These are phyloP conservation scores for Aplochiton taeniatus DNA, from an alignment of 2,797 vertebrate species.

Conservation along the genomic window DNA sequence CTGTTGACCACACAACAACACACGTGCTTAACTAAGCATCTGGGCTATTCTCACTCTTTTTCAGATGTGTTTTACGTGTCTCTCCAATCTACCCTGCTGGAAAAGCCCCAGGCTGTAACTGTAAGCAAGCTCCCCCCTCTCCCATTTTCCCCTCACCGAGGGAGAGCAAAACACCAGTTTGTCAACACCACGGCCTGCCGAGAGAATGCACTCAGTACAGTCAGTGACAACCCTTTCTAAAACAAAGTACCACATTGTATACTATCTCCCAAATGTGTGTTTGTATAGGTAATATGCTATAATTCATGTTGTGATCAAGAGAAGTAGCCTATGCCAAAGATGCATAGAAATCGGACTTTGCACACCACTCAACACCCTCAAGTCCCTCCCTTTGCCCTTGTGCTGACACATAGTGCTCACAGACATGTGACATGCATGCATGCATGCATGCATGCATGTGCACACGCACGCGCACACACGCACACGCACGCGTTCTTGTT, in stretches of 20 bases:
- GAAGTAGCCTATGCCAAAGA: too few species aligned
- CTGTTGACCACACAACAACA: not conserved
- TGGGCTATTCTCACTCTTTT: not conserved
- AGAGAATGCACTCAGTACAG: not conserved
- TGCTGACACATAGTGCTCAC: too few species aligned
- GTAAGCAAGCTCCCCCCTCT: conserved; percentile 2
- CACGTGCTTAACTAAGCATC: conserved; percentile 10
- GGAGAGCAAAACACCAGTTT: not conserved
- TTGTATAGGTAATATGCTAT: too few species aligned
- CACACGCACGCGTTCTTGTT: too few species aligned
- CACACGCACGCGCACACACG: too few species aligned
- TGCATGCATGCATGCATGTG: too few species aligned
- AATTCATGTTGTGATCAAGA: too few species aligned
- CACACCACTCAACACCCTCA: too few species aligned
- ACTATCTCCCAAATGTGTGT: too few species aligned
- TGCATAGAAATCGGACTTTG: too few species aligned
- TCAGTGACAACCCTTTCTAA: not conserved
- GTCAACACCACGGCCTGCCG: not conserved
- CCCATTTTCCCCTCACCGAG: conserved; percentile 6
- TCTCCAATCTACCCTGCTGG: conserved; percentile 18
- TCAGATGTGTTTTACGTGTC: not conserved
- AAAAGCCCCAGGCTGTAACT: conserved; percentile 12
- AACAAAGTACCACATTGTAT: not conserved
- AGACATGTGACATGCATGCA: too few species aligned
- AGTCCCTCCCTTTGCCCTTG: too few species aligned